Conservation (phyloP, 2,113 vertebrate species). For the Mus musculus region GRCm39 chr13:99878001-99878500, state of each 20-base stretch:
- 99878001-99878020: background rate
- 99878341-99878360: background rate
- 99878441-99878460: background rate
- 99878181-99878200: background rate
- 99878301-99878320: constrained; percentile 5
- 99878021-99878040: background rate
- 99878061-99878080: background rate
- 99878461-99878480: background rate
- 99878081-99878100: background rate
- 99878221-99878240: constrained; percentile 24
- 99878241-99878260: background rate
- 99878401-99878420: background rate
- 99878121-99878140: background rate
- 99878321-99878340: constrained; percentile 11
- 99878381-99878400: background rate
- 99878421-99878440: background rate
- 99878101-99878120: background rate
- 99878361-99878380: background rate
- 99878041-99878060: background rate
- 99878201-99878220: background rate
- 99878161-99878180: background rate
- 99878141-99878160: background rate
- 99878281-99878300: constrained; percentile 3
- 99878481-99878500: background rate
- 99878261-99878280: background rate